Base-by-base conservation (phyloP, 2,113 vertebrate species). In the Cricetomys ansorgei region DNA sequence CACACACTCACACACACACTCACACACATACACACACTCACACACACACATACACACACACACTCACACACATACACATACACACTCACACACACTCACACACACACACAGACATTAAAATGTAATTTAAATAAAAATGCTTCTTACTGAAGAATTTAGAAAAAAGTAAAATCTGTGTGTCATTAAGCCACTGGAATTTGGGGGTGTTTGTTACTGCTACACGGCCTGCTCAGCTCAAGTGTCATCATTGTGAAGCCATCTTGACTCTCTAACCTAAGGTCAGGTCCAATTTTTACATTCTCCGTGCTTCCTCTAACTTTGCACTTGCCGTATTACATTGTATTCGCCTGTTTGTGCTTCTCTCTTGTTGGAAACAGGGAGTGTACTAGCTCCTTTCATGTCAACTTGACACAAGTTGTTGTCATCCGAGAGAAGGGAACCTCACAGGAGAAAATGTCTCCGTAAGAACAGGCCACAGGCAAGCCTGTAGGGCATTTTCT, bases 91-190 rank as follows among this genome's bases (percentile, higher is more conserved):
- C 43, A 45, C 43, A 75, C 72, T 25, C n/a, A 43, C 7, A 45
- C 48, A 19, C 31, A 34, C 23, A 45, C 27, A 43, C n/a, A n/a
- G n/a, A n/a, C n/a, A 45, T 43, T 43, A 72, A 62, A 70, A 77
- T 50, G 48, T 80, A n/a, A 10, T 29, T 64, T 34, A 50, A 67
- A 86, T 67, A 15, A 65, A 55, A 67, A 34, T 1, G 37, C 25
- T 83, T 89, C 79, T 77, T 87, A 37, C 15, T 67, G 73, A 90
- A 96, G 59, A 37, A 91, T 64, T 59, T 43, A 62, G 4, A 93
- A 92, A 76, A 5, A 16, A 72, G 2, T 70, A 19, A 9, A 70
- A 21, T n/a, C n/a, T n/a, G n/a, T n/a, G n/a, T n/a, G n/a, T n/a
- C n/a, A n/a, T 64, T 79, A 91, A 83, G 27, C 34, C 62, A 27